phyloP scores from a whole-genome alignment of 2,888 invertebrate species.

The Acrocyrtus sp. region DNA sequence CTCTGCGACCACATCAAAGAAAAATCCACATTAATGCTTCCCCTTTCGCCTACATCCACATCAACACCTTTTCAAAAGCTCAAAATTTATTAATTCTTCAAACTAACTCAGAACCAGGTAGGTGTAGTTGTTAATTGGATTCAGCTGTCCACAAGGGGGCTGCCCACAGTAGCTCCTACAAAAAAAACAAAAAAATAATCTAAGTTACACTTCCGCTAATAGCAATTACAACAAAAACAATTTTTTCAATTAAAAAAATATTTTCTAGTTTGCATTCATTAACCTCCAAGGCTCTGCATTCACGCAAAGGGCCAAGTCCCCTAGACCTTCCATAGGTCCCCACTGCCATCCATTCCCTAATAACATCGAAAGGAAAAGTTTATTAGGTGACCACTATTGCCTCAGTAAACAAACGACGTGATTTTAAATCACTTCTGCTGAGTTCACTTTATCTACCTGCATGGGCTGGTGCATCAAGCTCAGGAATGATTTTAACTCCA shows the following conservation, averaged over 20 bases:
- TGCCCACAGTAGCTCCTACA: constrained; percentile 66
- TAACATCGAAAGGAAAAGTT: no score
- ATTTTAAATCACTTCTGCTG: no score
- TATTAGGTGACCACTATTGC: no score
- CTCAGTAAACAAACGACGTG: neutral
- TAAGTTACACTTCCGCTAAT: no score
- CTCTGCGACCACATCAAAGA: constrained; percentile 63
- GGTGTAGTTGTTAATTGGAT: constrained; percentile 64
- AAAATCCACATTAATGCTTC: neutral
- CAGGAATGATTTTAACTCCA: constrained; percentile 66
- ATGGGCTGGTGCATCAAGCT: constrained; percentile 56
- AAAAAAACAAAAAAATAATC: neutral
- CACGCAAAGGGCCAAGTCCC: constrained; percentile 82
- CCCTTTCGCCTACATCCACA: no score
- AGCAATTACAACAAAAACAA: neutral
- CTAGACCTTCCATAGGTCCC: constrained; percentile 70
- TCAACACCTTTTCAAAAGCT: no score
- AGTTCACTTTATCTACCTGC: constrained; percentile 56
- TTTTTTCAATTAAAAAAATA: neutral
- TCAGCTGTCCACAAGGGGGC: constrained; percentile 75
- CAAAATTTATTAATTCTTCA: neutral
- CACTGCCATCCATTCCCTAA: constrained; percentile 65
- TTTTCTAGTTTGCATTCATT: no score
- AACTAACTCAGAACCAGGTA: constrained; percentile 66
- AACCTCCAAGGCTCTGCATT: constrained; percentile 80